A percentile compares a stretch with the other conserved stretches of the same genome.
Conservation (phyloP, 2,113 vertebrate species). For the Tapirus terrestris region DNA sequence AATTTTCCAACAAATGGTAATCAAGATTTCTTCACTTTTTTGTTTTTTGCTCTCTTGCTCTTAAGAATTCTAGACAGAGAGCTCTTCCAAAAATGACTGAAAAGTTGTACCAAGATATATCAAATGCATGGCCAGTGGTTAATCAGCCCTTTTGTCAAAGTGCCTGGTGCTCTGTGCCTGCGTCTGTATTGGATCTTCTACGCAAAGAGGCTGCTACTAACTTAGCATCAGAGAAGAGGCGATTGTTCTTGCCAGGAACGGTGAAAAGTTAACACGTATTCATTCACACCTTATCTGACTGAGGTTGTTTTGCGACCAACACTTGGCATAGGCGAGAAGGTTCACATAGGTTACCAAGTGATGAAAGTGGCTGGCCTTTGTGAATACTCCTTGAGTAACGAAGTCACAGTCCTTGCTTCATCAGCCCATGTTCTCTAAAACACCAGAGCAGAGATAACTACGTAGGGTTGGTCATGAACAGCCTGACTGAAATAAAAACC, state of each 20-base stretch:
- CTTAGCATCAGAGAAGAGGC: neutral
- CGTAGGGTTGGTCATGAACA: neutral
- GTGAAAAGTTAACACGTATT: neutral
- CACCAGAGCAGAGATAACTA: neutral
- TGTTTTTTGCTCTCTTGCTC: neutral
- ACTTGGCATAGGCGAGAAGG: neutral
- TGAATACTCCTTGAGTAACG: neutral
- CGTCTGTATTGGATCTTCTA: neutral
- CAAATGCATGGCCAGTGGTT: neutral
- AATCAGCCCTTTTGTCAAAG: neutral
- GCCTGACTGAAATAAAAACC: neutral
- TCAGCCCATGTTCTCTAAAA: neutral
- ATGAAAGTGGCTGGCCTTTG: neutral
- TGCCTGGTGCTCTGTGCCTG: neutral
- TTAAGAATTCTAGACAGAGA: slow-evolving; percentile 13
- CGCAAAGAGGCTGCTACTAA: neutral
- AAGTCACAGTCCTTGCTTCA: neutral
- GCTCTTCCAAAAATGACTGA: neutral
- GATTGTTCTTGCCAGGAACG: neutral
- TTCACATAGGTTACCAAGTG: neutral
- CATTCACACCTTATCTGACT: neutral
- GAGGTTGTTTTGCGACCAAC: neutral
- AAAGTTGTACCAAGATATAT: slow-evolving; percentile 11
- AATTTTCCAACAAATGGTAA: neutral
- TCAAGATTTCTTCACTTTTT: neutral